A percentile compares a stretch with the other conserved stretches of the same genome.
Conservation (phyloP, 2,888 invertebrate genomes). For the Dryobotodes eremita region DNA sequence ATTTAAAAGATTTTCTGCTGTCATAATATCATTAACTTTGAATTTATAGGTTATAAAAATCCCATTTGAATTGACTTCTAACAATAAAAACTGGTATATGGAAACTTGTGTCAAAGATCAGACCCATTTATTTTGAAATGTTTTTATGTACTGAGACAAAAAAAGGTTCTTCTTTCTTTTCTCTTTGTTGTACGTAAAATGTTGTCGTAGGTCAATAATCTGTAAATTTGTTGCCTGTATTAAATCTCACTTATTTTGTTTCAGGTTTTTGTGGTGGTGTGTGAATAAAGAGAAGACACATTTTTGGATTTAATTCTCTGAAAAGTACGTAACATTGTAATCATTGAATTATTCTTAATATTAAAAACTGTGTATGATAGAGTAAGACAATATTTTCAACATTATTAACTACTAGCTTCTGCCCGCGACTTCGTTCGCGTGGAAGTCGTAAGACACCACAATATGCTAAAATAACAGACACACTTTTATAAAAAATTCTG, state of each 20-base stretch:
- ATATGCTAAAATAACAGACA: too few species aligned
- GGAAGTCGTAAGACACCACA: too few species aligned
- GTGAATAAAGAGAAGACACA: constrained; percentile 14
- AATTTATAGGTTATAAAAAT: constrained; percentile 52
- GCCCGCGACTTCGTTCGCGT: too few species aligned
- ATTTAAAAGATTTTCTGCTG: constrained; percentile 44
- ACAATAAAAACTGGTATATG: constrained; percentile 41
- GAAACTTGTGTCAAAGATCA: constrained; percentile 40
- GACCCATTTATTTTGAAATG: constrained; percentile 15
- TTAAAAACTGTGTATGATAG: too few species aligned
- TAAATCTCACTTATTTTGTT: constrained; percentile 36
- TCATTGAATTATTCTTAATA: not conserved
- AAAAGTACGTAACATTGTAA: constrained; percentile 46
- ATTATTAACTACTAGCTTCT: not conserved
- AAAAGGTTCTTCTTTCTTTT: constrained; percentile 4
- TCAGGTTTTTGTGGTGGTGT: constrained; percentile 36
- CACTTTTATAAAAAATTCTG: too few species aligned
- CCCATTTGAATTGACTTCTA: constrained; percentile 39
- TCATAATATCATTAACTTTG: constrained; percentile 51
- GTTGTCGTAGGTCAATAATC: not conserved
- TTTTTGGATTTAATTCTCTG: constrained; percentile 8
- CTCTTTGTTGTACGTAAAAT: not conserved
- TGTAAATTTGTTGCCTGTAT: not conserved
- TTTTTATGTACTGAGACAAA: not conserved
- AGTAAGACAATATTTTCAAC: constrained; percentile 11